These are phyloP conservation scores for Scaeva pyrastri DNA, from an alignment of 2,888 invertebrate species.

Conservation along the genomic window DNA sequence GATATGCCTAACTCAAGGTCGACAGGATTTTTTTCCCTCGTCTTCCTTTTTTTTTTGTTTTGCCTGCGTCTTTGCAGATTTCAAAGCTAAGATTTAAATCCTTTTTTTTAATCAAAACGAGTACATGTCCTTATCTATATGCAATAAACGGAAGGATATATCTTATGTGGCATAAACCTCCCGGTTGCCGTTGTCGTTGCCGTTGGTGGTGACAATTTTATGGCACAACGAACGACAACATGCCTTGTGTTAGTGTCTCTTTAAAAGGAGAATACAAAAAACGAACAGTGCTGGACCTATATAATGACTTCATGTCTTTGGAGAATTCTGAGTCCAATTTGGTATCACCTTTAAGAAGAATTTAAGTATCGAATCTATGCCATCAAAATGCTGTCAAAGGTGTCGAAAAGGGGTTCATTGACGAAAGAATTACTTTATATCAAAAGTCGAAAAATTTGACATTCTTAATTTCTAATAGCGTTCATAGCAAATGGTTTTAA, in stretches of 20 bases:
- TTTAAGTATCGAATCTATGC: no score
- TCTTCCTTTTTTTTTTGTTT: not conserved
- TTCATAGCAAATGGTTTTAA: no score
- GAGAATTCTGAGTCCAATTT: not conserved
- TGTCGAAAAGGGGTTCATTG: no score
- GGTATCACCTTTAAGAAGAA: no score
- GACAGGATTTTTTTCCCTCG: not conserved
- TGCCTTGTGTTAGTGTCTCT: slow-evolving; percentile 15
- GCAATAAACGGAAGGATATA: slow-evolving; percentile 61
- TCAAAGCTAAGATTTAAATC: slow-evolving; percentile 45
- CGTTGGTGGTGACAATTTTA: slow-evolving; percentile 52
- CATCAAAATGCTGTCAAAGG: no score
- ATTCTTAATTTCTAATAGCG: no score
- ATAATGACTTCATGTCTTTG: no score
- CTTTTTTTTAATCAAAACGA: slow-evolving; percentile 67
- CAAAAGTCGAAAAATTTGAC: no score
- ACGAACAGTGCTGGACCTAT: not conserved
- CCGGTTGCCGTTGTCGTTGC: slow-evolving; percentile 39
- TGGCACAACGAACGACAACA: slow-evolving; percentile 33
- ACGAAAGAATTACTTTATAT: no score
- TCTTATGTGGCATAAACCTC: slow-evolving; percentile 30
- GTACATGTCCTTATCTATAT: slow-evolving; percentile 68
- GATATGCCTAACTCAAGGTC: slow-evolving; percentile 56
- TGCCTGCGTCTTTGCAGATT: not conserved
- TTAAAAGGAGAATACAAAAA: not conserved